Evolutionary conservation across 2,797 vertebrate species (phyloP), one percentile per base, ranked within the genome.

Genomic region (Catostomus latipinnis): DNA sequence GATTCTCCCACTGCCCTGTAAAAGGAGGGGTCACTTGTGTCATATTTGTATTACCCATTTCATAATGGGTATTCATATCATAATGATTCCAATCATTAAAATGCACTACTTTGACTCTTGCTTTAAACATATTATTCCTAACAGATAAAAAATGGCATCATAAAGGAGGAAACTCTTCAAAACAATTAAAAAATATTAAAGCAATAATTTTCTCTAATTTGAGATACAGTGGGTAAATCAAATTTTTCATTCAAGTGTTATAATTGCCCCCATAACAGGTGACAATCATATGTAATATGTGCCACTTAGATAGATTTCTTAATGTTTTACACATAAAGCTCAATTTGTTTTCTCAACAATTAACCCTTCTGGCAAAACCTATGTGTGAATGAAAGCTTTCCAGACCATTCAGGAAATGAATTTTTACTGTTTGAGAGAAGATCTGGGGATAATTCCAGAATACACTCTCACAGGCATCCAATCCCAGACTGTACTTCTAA

Each of bases 361-460:
- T 34, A 60, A 60, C 45, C 73, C 10, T 45, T 66, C 45, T 22
- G 12, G 16, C 54, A 34, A 58, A 52, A 43, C 9, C 53, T 68
- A 68, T 18, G 34, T 57, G n/a, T 77, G 13, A 68, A 69, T 61
- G 9, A 77, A 69, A 69, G 56, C 18, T 69, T 77, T 50, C 57
- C 68, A 78, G 57, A 71, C 68, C 62, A 63, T 78, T 48, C 76
- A 78, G 76, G 76, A 78, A 78, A 78, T 78, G 8, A 78, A 63
- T 78, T 71, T 56, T 61, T 60, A 61, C 66, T n/a, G 46, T 61
- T 22, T 78, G 68, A 78, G 34, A 54, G 58, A 49, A 56, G 68
- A 71, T 71, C 58, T 78, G 49, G 68, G 68, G 76, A 78, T 71
- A 71, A 62, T 14, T 57, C 76, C 76, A 78, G 58, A 62, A 78